These are phyloP conservation scores for Ciconia stormi DNA, from an alignment of 2,113 vertebrate genomes.

Conservation along the genomic window DNA sequence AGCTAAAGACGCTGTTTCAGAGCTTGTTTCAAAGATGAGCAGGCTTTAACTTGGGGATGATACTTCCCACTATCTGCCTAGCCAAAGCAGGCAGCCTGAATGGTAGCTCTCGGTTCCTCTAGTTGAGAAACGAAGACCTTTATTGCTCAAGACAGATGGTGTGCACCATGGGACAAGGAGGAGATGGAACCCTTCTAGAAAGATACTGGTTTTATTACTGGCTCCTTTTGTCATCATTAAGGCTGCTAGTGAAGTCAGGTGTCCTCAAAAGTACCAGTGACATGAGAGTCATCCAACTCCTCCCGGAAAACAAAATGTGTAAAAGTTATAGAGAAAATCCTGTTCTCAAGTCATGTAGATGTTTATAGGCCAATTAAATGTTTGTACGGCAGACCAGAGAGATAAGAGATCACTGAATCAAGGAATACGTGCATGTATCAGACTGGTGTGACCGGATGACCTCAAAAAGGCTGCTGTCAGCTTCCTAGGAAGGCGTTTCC, in stretches of 20 bases:
- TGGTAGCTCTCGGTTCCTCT: background rate
- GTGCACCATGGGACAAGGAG: background rate
- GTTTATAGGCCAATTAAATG: slow-evolving; percentile 40
- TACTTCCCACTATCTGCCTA: background rate
- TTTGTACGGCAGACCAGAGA: background rate
- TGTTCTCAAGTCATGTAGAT: background rate
- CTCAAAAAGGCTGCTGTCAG: background rate
- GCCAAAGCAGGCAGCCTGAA: background rate
- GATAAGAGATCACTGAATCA: background rate
- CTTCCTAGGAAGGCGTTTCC: background rate
- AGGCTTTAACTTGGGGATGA: background rate
- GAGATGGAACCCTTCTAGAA: background rate
- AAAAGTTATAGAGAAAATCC: background rate
- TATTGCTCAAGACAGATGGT: background rate
- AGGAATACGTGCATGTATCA: background rate
- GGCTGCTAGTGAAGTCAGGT: background rate
- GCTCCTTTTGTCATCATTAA: background rate
- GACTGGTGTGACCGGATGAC: background rate
- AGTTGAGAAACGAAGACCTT: background rate
- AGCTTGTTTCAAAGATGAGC: background rate
- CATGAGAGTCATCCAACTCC: background rate
- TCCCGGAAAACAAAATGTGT: background rate
- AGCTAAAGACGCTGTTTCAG: background rate
- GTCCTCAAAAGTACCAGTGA: background rate
- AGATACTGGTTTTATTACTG: background rate